Evolutionary conservation across 1,140 invertebrate species (phyloP).

Genomic region (Chironomus tepperi): DNA sequence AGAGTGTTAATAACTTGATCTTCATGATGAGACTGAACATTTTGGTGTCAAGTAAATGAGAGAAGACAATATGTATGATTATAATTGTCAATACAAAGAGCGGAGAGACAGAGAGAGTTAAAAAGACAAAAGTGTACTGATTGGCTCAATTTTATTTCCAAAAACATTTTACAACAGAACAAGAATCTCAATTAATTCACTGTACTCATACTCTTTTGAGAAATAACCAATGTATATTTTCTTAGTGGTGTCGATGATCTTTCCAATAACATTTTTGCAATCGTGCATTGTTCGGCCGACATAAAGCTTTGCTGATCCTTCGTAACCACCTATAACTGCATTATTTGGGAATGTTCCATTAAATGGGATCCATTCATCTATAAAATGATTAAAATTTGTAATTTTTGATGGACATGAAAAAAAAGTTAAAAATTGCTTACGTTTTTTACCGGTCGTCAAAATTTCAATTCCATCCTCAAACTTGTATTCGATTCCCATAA

Average conservation of each 20-base stretch:
- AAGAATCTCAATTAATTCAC: background rate
- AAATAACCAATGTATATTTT: background rate
- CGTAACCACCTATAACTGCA: background rate
- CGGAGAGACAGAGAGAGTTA: too few species aligned
- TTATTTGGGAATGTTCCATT: background rate
- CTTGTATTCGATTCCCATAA: background rate
- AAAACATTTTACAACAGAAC: too few species aligned
- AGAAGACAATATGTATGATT: too few species aligned
- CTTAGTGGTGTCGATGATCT: background rate
- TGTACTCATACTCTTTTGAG: background rate
- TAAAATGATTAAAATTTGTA: too few species aligned
- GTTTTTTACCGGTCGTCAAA: background rate
- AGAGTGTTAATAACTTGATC: too few species aligned
- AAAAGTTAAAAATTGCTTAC: too few species aligned
- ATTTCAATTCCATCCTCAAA: background rate
- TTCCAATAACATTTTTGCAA: background rate
- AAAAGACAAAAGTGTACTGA: too few species aligned
- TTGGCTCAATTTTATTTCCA: too few species aligned
- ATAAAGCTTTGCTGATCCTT: background rate
- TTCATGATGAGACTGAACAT: too few species aligned
- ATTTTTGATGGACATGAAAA: too few species aligned
- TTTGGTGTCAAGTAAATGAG: too few species aligned
- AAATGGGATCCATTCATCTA: background rate
- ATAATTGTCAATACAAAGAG: too few species aligned
- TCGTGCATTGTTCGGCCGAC: background rate